Percentiles rank a stretch among this genome's conserved stretches.
Evolutionary conservation across 2,888 invertebrate genomes (phyloP).

Genomic region (Leptogaster cylindrica): DNA sequence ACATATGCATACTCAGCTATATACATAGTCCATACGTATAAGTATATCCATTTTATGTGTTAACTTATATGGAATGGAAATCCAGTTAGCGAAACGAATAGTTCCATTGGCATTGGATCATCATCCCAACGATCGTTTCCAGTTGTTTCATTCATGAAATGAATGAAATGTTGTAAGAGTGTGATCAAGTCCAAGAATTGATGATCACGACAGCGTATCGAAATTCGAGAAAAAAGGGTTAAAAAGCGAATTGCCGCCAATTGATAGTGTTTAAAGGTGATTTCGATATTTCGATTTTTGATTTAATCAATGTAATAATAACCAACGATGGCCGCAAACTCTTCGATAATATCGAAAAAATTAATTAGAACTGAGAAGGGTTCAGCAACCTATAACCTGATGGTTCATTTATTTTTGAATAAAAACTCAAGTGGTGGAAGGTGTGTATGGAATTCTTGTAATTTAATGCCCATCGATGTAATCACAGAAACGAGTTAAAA

Average conservation of each 20-base stretch:
- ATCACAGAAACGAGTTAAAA: not conserved
- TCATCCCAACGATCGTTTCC: not conserved
- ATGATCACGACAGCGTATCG: constrained; percentile 1
- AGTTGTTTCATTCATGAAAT: constrained; percentile 28
- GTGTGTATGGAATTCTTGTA: not conserved
- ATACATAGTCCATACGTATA: not conserved
- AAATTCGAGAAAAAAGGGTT: constrained; percentile 1
- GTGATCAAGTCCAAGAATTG: not conserved
- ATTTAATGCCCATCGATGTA: constrained; percentile 8
- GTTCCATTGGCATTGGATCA: too few species aligned
- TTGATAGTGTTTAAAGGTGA: not conserved
- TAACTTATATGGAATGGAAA: too few species aligned
- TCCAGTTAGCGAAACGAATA: too few species aligned
- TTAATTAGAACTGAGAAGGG: not conserved
- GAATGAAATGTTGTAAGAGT: not conserved
- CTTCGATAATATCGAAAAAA: too few species aligned
- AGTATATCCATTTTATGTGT: too few species aligned
- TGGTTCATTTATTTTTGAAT: too few species aligned
- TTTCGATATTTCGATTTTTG: not conserved
- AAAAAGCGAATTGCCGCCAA: too few species aligned
- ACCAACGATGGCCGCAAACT: not conserved
- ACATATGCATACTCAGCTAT: not conserved
- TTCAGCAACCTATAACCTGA: not conserved
- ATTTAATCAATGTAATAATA: constrained; percentile 1
- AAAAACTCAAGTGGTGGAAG: too few species aligned